These are phyloP conservation scores for Bubo scandiacus DNA, from an alignment of 2,113 vertebrate species.

Conservation along the genomic window DNA sequence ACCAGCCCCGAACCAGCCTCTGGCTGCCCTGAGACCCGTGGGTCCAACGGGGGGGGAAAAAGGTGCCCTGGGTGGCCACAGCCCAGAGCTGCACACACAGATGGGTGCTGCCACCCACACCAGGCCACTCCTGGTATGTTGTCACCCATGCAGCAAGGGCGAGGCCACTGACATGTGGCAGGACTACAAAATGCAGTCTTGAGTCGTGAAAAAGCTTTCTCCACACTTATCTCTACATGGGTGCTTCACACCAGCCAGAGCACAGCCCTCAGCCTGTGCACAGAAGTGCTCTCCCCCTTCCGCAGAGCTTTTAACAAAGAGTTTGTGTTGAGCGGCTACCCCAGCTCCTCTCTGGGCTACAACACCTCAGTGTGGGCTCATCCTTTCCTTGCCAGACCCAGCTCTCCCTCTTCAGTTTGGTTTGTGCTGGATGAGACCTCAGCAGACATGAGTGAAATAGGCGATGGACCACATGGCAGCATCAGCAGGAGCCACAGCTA, in stretches of 20 bases:
- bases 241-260: not conserved
- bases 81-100: not conserved
- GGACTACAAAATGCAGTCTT: not conserved
- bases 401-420: not conserved
- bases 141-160: not conserved
- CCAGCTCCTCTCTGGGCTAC: not conserved
- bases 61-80: not conserved
- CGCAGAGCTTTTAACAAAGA: not conserved
- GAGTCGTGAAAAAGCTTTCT: not conserved
- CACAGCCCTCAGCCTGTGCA: not conserved
- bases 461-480: rapidly evolving
- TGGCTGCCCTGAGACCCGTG: not conserved
- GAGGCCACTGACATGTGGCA: not conserved
- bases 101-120: not conserved
- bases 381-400: not conserved
- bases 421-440: not conserved
- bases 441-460: not conserved
- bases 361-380: not conserved
- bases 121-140: not conserved
- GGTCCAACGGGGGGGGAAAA: rapidly evolving
- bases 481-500: not conserved
- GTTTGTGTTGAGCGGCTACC: rapidly evolving
- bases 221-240: rapidly evolving
- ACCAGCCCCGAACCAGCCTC: not conserved
- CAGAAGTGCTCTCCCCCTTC: not conserved